A percentile compares a stretch with the other conserved stretches of the same genome.
Conservation (phyloP, 2,888 invertebrate genomes). For the Lithophane socia region DNA sequence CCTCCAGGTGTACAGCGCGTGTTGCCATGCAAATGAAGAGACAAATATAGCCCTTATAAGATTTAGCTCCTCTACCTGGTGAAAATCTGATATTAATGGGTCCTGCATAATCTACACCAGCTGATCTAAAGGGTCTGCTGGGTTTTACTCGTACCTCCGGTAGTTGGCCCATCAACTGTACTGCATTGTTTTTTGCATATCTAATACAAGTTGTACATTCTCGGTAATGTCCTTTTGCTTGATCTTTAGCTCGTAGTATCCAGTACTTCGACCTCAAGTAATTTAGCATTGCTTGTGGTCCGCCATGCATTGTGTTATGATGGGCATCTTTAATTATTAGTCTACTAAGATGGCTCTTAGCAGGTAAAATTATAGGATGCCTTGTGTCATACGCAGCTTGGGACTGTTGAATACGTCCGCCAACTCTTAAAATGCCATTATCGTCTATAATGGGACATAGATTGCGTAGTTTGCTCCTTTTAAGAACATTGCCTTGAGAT, state of each 20-base stretch:
- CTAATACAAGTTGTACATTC: slow-evolving; percentile 9
- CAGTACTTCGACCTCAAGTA: slow-evolving; percentile 27
- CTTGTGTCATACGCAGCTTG: slow-evolving; percentile 10
- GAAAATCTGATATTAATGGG: too few relatives aligned
- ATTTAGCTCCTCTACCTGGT: too few relatives aligned
- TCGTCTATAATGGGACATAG: slow-evolving; percentile 29
- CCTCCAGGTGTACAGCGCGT: too few relatives aligned
- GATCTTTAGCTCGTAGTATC: slow-evolving; percentile 21
- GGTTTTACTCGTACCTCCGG: too few relatives aligned
- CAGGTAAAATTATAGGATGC: slow-evolving; percentile 32
- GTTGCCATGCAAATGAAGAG: too few relatives aligned
- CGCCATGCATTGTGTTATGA: slow-evolving; percentile 20
- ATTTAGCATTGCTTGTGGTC: slow-evolving; percentile 24
- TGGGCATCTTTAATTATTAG: slow-evolving; percentile 16
- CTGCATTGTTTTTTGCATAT: background rate
- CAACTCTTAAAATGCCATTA: slow-evolving; percentile 31
- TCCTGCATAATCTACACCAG: too few relatives aligned
- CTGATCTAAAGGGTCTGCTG: too few relatives aligned
- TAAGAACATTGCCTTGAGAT: too few relatives aligned
- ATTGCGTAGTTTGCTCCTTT: too few relatives aligned
- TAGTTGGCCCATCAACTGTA: slow-evolving; percentile 11
- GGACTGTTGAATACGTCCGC: slow-evolving; percentile 33
- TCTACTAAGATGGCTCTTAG: slow-evolving; percentile 38
- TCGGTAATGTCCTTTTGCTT: slow-evolving; percentile 4
- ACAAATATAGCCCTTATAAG: too few relatives aligned